phyloP scores from a whole-genome alignment of 2,888 invertebrate genomes.

The Minunthozetes semirufus region DNA sequence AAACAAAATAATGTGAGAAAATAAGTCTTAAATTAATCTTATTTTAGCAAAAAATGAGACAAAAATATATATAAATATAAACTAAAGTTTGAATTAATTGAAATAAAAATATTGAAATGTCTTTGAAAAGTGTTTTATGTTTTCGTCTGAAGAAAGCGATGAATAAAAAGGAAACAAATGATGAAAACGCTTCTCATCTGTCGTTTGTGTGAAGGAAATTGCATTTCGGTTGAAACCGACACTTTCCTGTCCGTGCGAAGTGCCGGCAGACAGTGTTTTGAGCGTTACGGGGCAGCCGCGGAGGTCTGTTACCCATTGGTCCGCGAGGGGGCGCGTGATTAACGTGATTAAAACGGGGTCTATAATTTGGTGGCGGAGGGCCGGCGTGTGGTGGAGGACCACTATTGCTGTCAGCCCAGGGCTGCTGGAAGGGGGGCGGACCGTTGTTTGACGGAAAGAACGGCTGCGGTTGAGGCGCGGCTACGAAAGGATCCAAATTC shows the following conservation, averaged over 20 bases:
- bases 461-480: background rate
- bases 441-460: constrained; percentile 11
- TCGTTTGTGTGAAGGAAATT: constrained; percentile 29
- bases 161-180: no score
- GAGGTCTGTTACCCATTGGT: background rate
- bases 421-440: constrained; percentile 5
- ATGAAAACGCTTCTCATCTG: constrained; percentile 47
- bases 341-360: constrained; percentile 1
- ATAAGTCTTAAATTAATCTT: no score
- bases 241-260: constrained; percentile 27
- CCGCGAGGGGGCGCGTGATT: background rate
- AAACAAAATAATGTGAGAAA: no score
- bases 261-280: constrained; percentile 16
- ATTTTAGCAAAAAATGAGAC: no score
- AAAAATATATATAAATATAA: no score
- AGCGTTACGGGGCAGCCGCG: constrained; percentile 5
- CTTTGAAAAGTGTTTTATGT: no score
- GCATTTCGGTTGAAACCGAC: constrained; percentile 30
- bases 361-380: constrained; percentile 1
- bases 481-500: background rate
- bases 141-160: no score
- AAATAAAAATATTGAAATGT: no score
- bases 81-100: no score
- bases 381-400: background rate
- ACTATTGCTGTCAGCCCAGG: background rate